Evolutionary conservation across 2,797 vertebrate species (phyloP).

Genomic region (Gymnothorax javanicus): DNA sequence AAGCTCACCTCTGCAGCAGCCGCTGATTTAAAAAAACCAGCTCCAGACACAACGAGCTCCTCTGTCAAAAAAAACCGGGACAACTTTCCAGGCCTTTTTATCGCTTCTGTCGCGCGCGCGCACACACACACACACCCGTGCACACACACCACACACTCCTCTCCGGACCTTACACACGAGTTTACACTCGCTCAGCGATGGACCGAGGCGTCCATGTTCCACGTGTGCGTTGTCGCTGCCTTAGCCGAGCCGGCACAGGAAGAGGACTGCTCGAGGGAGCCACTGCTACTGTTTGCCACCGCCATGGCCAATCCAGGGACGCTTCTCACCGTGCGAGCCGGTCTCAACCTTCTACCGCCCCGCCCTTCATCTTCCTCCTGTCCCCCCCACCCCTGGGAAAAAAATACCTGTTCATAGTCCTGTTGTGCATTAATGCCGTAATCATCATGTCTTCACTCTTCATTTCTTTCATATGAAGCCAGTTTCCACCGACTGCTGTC

Average conservation of each 20-base stretch:
- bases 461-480: conserved; percentile 67
- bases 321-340: conserved; percentile 64
- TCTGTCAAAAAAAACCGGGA: conserved; percentile 49
- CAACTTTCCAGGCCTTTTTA: conserved; percentile 44
- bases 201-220: conserved; percentile 6
- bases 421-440: conserved; percentile 68
- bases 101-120: neutral
- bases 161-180: neutral
- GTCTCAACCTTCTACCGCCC: conserved; percentile 58
- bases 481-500: conserved; percentile 71
- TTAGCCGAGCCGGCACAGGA: conserved; percentile 66
- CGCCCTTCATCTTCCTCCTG: conserved; percentile 57
- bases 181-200: neutral
- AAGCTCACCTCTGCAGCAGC: conserved; percentile 72
- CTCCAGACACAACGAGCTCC: conserved; percentile 38
- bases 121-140: neutral
- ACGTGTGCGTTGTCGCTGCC: conserved; percentile 70
- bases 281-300: conserved; percentile 36
- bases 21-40: conserved; percentile 41
- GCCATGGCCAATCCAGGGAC: conserved; percentile 65
- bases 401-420: conserved; percentile 66
- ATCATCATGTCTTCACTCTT: conserved; percentile 47
- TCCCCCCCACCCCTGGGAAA: conserved; percentile 56
- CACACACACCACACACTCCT: neutral
- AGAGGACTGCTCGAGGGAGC: conserved; percentile 62